phyloP scores from a whole-genome alignment of 1,140 invertebrate species.

The Marisa cornuarietis region DNA sequence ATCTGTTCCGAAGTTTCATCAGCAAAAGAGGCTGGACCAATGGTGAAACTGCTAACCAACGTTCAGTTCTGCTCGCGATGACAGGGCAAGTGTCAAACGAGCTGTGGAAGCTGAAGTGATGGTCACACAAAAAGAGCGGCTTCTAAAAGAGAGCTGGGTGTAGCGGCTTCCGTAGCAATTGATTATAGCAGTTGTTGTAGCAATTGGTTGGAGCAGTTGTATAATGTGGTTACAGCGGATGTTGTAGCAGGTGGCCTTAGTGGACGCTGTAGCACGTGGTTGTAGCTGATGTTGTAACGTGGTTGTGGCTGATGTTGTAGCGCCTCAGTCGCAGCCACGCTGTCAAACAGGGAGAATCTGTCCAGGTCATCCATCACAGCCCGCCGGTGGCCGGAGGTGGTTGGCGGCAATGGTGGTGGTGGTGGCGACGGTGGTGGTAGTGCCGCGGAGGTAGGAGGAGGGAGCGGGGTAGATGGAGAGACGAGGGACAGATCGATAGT shows the following conservation, averaged over 20 bases:
- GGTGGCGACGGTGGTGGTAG: background rate
- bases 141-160: too few species aligned
- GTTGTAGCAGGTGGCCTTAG: constrained; percentile 12
- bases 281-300: background rate
- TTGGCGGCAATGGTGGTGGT: background rate
- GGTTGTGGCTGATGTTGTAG: background rate
- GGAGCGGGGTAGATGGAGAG: background rate
- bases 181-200: background rate
- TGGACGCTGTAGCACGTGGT: background rate
- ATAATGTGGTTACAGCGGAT: background rate
- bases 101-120: too few species aligned
- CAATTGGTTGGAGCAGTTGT: too few species aligned
- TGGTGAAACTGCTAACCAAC: too few species aligned
- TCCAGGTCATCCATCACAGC: background rate
- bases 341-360: background rate
- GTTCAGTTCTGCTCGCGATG: too few species aligned
- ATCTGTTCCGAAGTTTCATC: too few species aligned
- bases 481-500: background rate
- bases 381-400: background rate
- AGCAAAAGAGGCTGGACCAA: too few species aligned
- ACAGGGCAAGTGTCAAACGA: too few species aligned
- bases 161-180: too few species aligned
- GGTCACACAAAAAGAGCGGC: too few species aligned
- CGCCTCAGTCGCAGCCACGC: too few species aligned
- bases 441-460: background rate